Evolutionary conservation across 2,113 vertebrate species (phyloP), one percentile per base, ranked within the genome.

Genomic region (Halcyon senegalensis): DNA sequence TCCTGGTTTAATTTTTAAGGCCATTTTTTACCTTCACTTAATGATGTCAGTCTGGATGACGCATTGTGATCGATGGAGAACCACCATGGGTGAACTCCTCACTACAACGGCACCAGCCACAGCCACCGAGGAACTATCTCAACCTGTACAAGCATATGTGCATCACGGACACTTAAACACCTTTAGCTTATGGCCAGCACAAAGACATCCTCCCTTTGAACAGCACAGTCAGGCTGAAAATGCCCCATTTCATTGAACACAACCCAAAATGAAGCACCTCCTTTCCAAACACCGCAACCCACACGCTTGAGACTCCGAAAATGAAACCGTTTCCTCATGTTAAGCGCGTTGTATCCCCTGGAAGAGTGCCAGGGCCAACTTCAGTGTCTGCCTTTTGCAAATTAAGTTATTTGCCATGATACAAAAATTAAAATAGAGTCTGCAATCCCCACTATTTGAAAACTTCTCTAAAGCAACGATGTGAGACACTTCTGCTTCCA

Each of bases 301-400:
- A 51, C 23, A 8, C 7, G 0, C 39, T n/a, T 46, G 9, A 10
- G 31, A 11, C 51, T 30, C 27, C 2, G 7, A 39, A 9, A 62
- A 20, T 0, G 8, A 16, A 18, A 3, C 4, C 28, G 2, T 27
- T n/a, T 13, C 48, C 24, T 46, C 43, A 0, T 0, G 3, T 3
- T 13, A 35, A 39, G 13, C 18, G 3, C 4, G 0, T 3, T n/a
- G 31, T 8, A 8, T 3, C 9, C 28, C 30, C 59, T 21, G 55
- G 35, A 19, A 10, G 0, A 7, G 1, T 25, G 23, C 44, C 53
- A 72, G 46, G 59, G 30, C 2, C 41, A 59, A 3, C 58, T 51
- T 24, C 0, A 60, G 62, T 15, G 35, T 8, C 1, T 11, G 10
- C 2, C 17, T 59, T 60, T 10, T 23, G 44, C 41, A 86, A 63